A percentile compares a stretch with the other conserved stretches of the same genome.
These are phyloP conservation scores for Turritopsis rubra DNA, from an alignment of 30 jellyfish, hydroid and myxozoan genomes.

Conservation along the genomic window DNA sequence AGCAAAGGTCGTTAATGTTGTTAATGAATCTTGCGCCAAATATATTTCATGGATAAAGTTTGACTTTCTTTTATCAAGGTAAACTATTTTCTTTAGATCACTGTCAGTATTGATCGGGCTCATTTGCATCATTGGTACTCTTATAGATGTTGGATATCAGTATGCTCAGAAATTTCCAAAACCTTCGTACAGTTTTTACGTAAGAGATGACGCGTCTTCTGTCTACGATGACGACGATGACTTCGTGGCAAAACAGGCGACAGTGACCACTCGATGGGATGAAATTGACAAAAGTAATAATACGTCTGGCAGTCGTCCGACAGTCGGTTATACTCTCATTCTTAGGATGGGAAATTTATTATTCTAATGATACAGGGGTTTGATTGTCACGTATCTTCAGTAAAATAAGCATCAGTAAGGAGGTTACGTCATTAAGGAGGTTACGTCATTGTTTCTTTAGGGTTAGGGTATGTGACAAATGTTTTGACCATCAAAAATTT, in stretches of 20 bases:
- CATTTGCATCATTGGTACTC: background rate
- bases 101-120: background rate
- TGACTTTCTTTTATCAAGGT: background rate
- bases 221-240: constrained; percentile 6
- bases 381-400: too few relatives aligned
- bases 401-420: too few relatives aligned
- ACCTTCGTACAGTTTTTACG: background rate
- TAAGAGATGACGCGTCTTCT: background rate
- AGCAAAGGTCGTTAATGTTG: too few relatives aligned
- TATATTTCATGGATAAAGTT: too few relatives aligned
- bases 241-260: background rate
- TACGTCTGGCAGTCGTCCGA: background rate
- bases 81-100: background rate
- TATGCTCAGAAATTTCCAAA: background rate
- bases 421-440: too few relatives aligned
- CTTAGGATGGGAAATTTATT: too few relatives aligned
- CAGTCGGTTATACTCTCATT: too few relatives aligned
- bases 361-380: too few relatives aligned
- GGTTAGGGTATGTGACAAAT: too few relatives aligned
- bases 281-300: background rate
- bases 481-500: too few relatives aligned
- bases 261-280: constrained; percentile 2
- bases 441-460: too few relatives aligned
- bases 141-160: background rate
- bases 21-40: too few relatives aligned